Base-by-base conservation (phyloP, 2,888 invertebrate genomes). In the Mimumesa dahlbomi region DNA sequence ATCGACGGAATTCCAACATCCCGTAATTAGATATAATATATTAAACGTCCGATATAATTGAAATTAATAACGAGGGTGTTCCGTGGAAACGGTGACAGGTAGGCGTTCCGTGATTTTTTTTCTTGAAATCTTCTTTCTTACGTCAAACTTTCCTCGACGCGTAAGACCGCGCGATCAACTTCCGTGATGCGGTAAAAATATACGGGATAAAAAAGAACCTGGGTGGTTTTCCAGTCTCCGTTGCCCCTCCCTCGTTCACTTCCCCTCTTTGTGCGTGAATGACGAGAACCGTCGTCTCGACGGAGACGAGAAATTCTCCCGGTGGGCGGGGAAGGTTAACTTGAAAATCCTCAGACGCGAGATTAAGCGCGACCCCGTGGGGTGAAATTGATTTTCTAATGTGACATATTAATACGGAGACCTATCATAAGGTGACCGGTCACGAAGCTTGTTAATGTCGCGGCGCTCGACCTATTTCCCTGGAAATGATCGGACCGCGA, bases 311-410 rank as follows among this genome's bases (percentile, higher is more conserved):
- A 54, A n/a, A 54, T 56, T 50, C 48, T 57, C 57, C 62, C 25
- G 21, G 9, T 49, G 53, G n/a, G n/a, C n/a, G n/a, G n/a, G n/a
- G 56, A 52, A 63, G 63, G 65, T 66, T 61, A n/a, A 62, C 49
- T 62, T 29, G 64, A 58, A 67, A 70, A 73, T 76, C 73, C 73
- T 70, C 56, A 59, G 66, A 73, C 73, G 53, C 57, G 53, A 52
- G 73, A 77, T 76, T 76, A 70, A 73, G 57, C 66, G 70, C 19
- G 58, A 21, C 64, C n/a, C n/a, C n/a, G n/a, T 58, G 31, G 21
- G 62, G 56, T 70, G 67, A 73, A 73, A 77, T 77, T 76, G 77
- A 76, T 77, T 73, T 76, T 73, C 76, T 73, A 76, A 76, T 76
- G 64, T 67, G 58, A 57, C 56, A 68, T 57, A 72, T 75, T 72